Percentiles rank a stretch among this genome's conserved stretches.
Conservation (phyloP, 2,888 invertebrate genomes). For the Agonopterix heracliana region DNA sequence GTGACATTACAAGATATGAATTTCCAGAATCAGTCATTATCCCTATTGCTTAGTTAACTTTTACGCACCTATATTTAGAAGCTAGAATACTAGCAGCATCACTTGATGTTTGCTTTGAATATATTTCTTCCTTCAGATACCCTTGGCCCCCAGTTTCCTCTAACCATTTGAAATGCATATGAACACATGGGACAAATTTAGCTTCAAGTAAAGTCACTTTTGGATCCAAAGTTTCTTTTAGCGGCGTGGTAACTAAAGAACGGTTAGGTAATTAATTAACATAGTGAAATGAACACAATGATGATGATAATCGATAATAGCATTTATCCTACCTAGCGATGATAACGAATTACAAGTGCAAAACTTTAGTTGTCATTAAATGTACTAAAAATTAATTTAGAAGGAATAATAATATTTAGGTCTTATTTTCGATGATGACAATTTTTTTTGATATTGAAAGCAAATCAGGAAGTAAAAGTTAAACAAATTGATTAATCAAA, state of each 20-base stretch:
- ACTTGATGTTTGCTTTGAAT: slow-evolving; percentile 78
- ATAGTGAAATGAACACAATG: no score
- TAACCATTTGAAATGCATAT: slow-evolving; percentile 82
- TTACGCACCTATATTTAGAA: slow-evolving; percentile 77
- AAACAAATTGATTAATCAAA: no score
- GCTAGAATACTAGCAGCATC: slow-evolving; percentile 82
- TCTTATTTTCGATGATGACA: no score
- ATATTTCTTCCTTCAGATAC: slow-evolving; percentile 77
- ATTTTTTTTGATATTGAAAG: no score
- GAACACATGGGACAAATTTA: slow-evolving; percentile 86
- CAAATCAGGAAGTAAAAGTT: no score
- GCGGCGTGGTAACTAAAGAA: slow-evolving; percentile 86
- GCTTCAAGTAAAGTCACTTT: slow-evolving; percentile 81
- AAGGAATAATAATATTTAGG: slow-evolving; percentile 9
- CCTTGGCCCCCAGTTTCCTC: slow-evolving; percentile 42
- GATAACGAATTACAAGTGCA: slow-evolving; percentile 1
- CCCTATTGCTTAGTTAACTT: no score
- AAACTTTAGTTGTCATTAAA: slow-evolving; percentile 5
- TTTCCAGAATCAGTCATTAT: no score
- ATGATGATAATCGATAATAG: no score
- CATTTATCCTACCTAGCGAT: background rate
- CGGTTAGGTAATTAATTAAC: no score
- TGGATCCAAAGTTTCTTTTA: slow-evolving; percentile 80
- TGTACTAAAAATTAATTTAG: no score
- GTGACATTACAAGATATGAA: no score